Evolutionary conservation across 1,140 invertebrate genomes (phyloP).

Genomic region (Musca vetustissima): DNA sequence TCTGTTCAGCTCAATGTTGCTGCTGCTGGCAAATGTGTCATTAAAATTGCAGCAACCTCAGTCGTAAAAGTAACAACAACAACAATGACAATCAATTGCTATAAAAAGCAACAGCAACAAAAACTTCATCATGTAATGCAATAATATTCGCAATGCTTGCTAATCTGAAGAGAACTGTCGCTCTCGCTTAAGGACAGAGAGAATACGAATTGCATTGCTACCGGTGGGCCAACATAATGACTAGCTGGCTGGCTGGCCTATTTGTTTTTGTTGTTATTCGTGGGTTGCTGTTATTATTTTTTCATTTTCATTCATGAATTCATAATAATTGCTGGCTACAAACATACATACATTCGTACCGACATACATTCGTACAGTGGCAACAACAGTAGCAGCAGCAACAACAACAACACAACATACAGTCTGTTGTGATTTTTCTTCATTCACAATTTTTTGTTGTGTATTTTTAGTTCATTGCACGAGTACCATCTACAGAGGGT

Average conservation of each 20-base stretch:
- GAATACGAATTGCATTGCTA: too few relatives aligned
- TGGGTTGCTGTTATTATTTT: not conserved
- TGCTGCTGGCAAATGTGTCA: conserved; percentile 9
- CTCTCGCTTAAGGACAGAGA: too few relatives aligned
- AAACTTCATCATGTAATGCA: not conserved
- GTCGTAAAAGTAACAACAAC: not conserved
- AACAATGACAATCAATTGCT: not conserved
- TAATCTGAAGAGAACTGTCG: too few relatives aligned
- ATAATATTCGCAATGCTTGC: too few relatives aligned
- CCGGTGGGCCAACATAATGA: too few relatives aligned
- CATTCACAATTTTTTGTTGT: too few relatives aligned
- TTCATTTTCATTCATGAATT: conserved; percentile 27
- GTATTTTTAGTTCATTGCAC: too few relatives aligned
- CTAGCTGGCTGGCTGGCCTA: conserved; percentile 2
- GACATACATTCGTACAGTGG: too few relatives aligned
- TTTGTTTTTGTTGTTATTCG: conserved; percentile 30
- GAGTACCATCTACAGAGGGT: too few relatives aligned
- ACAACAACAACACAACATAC: too few relatives aligned
- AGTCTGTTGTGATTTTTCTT: too few relatives aligned
- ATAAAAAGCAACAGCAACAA: not conserved
- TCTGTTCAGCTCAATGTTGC: too few relatives aligned
- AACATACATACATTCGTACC: not conserved
- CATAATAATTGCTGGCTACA: conserved; percentile 15
- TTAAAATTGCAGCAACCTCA: not conserved
- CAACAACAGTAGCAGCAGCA: not conserved